Conservation (phyloP, 2,797 vertebrate genomes). For the Esox masquinongy region DNA sequence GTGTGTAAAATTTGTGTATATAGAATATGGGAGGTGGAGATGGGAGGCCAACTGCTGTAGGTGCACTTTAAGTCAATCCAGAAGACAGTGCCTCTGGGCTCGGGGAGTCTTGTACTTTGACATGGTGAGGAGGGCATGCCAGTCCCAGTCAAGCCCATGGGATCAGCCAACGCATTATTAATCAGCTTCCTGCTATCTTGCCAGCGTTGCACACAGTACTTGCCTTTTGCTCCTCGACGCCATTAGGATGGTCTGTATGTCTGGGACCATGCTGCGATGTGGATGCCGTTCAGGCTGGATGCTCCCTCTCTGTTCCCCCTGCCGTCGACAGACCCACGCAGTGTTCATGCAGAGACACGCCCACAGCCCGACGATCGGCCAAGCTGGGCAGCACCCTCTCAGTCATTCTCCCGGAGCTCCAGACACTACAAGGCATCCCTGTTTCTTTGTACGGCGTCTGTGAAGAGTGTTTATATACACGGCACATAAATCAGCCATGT, state of each 20-base stretch:
- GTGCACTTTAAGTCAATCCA: neutral
- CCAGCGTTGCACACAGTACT: neutral
- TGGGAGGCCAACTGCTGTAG: neutral
- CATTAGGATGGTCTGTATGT: constrained; percentile 3
- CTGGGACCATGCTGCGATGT: neutral
- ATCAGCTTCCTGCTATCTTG: neutral
- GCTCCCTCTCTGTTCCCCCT: neutral
- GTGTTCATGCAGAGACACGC: constrained; percentile 1
- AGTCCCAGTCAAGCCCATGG: neutral
- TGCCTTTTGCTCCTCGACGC: neutral
- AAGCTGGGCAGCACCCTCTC: neutral
- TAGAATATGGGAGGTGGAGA: neutral
- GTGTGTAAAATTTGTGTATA: constrained; percentile 7
- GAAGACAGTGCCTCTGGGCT: neutral
- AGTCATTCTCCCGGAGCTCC: neutral
- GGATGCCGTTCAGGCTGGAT: constrained; percentile 20
- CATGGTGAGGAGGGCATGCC: neutral
- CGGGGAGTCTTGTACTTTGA: neutral
- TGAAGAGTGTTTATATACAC: constrained; percentile 6
- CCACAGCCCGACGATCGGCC: neutral
- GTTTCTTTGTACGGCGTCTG: constrained; percentile 2
- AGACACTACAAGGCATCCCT: neutral
- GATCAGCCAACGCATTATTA: neutral
- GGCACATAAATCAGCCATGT: constrained; percentile 13
- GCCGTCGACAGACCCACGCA: too few species aligned